Conservation (phyloP, 2,797 vertebrate species). For the Tokudaia muenninki region DNA sequence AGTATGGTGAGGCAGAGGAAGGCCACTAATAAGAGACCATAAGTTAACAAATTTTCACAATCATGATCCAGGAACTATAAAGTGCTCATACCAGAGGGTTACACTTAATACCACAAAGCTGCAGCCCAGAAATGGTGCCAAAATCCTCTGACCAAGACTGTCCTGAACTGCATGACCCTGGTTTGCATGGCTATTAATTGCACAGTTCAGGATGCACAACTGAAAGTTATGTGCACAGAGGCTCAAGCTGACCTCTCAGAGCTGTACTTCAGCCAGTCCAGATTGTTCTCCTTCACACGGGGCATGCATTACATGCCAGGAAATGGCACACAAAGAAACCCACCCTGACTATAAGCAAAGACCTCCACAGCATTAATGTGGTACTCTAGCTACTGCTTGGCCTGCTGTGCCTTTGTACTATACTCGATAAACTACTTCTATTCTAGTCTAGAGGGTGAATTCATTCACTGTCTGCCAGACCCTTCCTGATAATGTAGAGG, state of each 20-base stretch:
- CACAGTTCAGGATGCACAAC: not conserved
- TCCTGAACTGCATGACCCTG: not conserved
- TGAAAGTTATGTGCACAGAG: not conserved
- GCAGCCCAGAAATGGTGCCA: not conserved
- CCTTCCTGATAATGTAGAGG: not conserved
- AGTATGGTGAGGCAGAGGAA: not conserved
- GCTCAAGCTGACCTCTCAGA: not conserved
- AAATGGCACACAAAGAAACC: not conserved
- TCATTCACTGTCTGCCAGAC: not conserved
- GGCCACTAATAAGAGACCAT: not conserved
- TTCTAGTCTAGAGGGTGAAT: not conserved
- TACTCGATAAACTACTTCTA: not conserved
- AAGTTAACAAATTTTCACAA: not conserved
- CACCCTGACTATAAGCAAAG: not conserved
- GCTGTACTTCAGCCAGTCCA: not conserved
- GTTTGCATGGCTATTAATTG: not conserved
- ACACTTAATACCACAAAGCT: not conserved
- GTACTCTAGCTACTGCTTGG: not conserved
- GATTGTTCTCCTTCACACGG: not conserved
- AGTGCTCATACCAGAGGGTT: not conserved
- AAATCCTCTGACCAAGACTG: not conserved
- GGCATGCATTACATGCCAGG: not conserved
- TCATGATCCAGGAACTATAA: not conserved
- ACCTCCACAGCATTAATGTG: not conserved
- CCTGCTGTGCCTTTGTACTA: not conserved